phyloP scores from a whole-genome alignment of 2,888 invertebrate species.

The Cataglyphis altisquamis region DNA sequence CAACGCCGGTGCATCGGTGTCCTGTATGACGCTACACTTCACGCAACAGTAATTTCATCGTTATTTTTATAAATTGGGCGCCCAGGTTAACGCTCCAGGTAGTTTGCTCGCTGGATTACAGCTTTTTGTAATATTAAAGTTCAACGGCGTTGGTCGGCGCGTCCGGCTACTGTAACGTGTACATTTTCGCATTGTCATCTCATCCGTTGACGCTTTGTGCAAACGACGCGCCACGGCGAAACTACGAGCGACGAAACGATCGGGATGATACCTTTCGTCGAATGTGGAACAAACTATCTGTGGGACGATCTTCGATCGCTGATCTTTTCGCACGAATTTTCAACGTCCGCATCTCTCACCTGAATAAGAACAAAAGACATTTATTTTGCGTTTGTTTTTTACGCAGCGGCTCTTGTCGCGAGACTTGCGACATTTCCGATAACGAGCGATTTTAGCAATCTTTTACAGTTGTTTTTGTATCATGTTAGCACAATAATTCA shows the following conservation, averaged over 20 bases:
- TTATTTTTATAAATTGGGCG: conserved; percentile 86
- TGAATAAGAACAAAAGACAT: not conserved
- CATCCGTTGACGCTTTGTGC: conserved; percentile 34
- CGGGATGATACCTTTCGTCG: conserved; percentile 30
- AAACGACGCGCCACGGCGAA: conserved; percentile 54
- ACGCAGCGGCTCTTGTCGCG: not conserved
- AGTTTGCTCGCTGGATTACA: conserved; percentile 83
- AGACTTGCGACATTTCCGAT: not conserved
- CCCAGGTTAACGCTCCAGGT: conserved; percentile 84
- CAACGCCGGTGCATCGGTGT: conserved; percentile 77
- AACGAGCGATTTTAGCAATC: not conserved
- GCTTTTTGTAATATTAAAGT: conserved; percentile 84
- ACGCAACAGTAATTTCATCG: conserved; percentile 86
- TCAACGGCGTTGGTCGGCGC: conserved; percentile 69
- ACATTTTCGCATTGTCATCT: conserved; percentile 61
- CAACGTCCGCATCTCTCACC: not conserved
- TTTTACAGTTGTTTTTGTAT: no score
- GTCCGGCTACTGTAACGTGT: conserved; percentile 57
- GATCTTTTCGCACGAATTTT: not conserved
- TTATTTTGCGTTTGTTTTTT: not conserved
- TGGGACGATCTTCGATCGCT: not conserved
- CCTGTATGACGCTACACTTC: conserved; percentile 80
- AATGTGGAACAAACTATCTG: conserved; percentile 41
- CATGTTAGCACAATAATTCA: not conserved
- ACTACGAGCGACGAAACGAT: conserved; percentile 65